Evolutionary conservation across 2,888 invertebrate species (phyloP).

Genomic region (Volucella bombylans): DNA sequence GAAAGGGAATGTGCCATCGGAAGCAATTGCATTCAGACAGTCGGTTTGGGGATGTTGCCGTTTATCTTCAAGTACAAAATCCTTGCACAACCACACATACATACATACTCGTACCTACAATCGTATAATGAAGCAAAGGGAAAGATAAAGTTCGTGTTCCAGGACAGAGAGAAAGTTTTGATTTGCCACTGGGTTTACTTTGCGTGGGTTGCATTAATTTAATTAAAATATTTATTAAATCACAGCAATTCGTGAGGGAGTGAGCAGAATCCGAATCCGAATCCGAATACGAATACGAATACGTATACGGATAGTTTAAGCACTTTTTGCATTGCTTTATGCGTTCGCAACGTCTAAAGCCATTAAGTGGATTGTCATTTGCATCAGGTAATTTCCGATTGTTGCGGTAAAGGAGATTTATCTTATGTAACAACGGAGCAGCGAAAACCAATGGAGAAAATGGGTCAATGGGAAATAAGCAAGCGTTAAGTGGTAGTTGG

Average conservation of each 20-base stretch:
- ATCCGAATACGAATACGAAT: neutral
- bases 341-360: slow-evolving; percentile 30
- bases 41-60: slow-evolving; percentile 1
- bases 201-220: slow-evolving; percentile 65
- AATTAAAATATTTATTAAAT: slow-evolving; percentile 67
- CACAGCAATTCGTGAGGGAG: slow-evolving; percentile 3
- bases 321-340: slow-evolving; percentile 14
- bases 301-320: neutral
- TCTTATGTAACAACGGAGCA: slow-evolving; percentile 6
- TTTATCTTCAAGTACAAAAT: no score
- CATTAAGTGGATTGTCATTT: slow-evolving; percentile 65
- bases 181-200: slow-evolving; percentile 54
- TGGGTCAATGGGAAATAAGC: slow-evolving; percentile 16
- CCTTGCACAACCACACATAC: no score
- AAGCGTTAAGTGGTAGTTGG: neutral
- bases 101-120: neutral
- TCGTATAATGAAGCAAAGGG: slow-evolving; percentile 25
- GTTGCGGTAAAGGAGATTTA: slow-evolving; percentile 45
- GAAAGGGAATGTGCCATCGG: neutral
- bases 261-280: neutral
- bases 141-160: slow-evolving; percentile 53
- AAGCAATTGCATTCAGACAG: slow-evolving; percentile 52
- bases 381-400: slow-evolving; percentile 72
- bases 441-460: slow-evolving; percentile 2
- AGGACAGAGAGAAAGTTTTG: slow-evolving; percentile 45